These are phyloP conservation scores for Pollachius pollachius DNA, from an alignment of 2,113 vertebrate genomes.

Conservation along the genomic window DNA sequence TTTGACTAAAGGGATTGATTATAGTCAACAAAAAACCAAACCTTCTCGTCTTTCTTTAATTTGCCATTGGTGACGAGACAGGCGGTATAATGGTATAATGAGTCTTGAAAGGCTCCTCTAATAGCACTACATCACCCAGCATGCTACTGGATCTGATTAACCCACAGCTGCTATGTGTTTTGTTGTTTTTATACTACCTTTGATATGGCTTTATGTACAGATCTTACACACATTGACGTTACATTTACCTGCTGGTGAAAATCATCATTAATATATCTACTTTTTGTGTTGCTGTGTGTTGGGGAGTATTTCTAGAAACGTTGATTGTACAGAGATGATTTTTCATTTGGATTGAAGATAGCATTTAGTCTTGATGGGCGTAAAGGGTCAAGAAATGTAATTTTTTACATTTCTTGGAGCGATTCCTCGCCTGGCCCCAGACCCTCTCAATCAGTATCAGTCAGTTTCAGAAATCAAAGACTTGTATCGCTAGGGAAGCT, in stretches of 20 bases:
- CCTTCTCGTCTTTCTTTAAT: slow-evolving; percentile 5
- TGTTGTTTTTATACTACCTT: background rate
- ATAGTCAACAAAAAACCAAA: background rate
- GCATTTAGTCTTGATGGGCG: too few relatives aligned
- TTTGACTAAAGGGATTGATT: background rate
- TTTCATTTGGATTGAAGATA: too few relatives aligned
- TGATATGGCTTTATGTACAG: background rate
- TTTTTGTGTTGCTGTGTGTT: background rate
- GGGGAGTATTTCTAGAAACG: too few relatives aligned
- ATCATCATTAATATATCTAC: background rate
- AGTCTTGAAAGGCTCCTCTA: slow-evolving; percentile 29
- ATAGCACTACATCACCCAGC: slow-evolving; percentile 36
- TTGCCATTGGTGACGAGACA: slow-evolving; percentile 12
- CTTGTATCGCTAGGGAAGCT: too few relatives aligned
- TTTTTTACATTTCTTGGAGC: too few relatives aligned
- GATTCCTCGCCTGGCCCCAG: too few relatives aligned
- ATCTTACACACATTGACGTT: background rate
- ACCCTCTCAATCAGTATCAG: too few relatives aligned
- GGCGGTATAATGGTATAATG: slow-evolving; percentile 21
- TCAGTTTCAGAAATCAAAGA: too few relatives aligned
- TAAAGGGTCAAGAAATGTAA: too few relatives aligned
- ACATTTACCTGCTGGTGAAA: too few relatives aligned
- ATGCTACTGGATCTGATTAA: slow-evolving; percentile 37
- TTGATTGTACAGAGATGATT: too few relatives aligned
- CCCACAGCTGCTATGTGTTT: slow-evolving; percentile 30